Percentiles rank a stretch among this genome's conserved stretches.
phyloP scores from a whole-genome alignment of 2,888 invertebrate genomes.

The Rhamphomyia laevipes region DNA sequence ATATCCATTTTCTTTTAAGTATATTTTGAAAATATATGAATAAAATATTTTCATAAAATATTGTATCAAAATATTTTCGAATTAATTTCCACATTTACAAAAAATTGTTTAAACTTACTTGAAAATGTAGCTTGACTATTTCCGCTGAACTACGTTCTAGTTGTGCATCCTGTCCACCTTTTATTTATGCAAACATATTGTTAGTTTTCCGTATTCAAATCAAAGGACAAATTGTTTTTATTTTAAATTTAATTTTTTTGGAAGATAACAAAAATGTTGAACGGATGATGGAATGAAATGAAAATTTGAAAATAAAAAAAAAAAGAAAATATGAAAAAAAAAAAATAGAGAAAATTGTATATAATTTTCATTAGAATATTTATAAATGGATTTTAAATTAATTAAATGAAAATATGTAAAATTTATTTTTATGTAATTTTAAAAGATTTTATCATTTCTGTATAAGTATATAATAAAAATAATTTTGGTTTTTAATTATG shows the following conservation, averaged over 20 bases:
- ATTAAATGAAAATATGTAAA: too few species aligned
- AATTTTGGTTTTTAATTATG: too few species aligned
- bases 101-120: slow-evolving; percentile 31
- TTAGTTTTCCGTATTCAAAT: too few species aligned
- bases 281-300: not conserved
- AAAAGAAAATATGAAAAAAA: not conserved
- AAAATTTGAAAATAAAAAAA: not conserved
- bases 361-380: not conserved
- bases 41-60: too few species aligned
- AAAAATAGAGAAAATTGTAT: not conserved
- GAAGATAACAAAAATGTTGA: not conserved
- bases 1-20: too few species aligned
- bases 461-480: too few species aligned
- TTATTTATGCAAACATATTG: not conserved
- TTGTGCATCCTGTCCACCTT: slow-evolving; percentile 37
- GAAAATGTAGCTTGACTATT: slow-evolving; percentile 40
- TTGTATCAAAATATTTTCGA: too few species aligned
- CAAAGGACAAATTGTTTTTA: not conserved
- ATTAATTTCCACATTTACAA: too few species aligned
- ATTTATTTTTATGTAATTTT: too few species aligned
- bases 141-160: slow-evolving; percentile 37
- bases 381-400: too few species aligned
- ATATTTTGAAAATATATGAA: too few species aligned
- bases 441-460: too few species aligned
- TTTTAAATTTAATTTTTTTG: not conserved